A percentile compares a stretch with the other conserved stretches of the same genome.
phyloP scores from a whole-genome alignment of 2,113 vertebrate genomes.

The Lepus timidus region DNA sequence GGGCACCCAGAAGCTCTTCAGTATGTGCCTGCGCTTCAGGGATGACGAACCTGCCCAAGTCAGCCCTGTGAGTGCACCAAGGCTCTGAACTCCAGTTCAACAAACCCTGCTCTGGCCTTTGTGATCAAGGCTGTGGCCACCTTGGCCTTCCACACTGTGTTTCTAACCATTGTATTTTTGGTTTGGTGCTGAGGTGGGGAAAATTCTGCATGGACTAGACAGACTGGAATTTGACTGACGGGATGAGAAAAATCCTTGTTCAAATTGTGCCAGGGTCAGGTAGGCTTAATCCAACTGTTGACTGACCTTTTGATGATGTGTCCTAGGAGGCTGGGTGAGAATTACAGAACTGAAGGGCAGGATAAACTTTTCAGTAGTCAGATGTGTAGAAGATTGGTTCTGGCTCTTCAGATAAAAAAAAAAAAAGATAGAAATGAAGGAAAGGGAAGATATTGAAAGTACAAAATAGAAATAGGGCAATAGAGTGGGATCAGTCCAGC shows the following conservation, averaged over 20 bases:
- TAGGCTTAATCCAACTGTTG: neutral
- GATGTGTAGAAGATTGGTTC: neutral
- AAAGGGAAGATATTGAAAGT: neutral
- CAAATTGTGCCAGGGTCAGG: accelerated
- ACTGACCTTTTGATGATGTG: neutral
- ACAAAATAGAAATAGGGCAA: neutral
- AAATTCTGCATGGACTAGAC: neutral
- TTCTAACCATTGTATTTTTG: accelerated
- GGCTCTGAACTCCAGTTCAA: accelerated
- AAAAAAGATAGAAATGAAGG: neutral
- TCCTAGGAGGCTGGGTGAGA: too few relatives aligned
- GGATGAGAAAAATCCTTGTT: neutral
- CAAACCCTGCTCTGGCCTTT: accelerated
- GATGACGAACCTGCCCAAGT: conserved; percentile 43
- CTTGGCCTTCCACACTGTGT: accelerated
- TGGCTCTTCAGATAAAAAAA: neutral
- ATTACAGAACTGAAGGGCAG: neutral
- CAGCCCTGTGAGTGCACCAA: conserved; percentile 61
- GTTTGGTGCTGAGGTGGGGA: neutral
- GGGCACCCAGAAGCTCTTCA: neutral
- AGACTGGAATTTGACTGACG: neutral
- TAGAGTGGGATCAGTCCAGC: neutral
- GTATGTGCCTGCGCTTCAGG: conserved; percentile 57
- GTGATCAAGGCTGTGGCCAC: accelerated
- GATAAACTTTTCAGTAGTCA: neutral